Evolutionary conservation across 2,113 vertebrate genomes (phyloP).

Genomic region (Tetraodon nigroviridis): DNA sequence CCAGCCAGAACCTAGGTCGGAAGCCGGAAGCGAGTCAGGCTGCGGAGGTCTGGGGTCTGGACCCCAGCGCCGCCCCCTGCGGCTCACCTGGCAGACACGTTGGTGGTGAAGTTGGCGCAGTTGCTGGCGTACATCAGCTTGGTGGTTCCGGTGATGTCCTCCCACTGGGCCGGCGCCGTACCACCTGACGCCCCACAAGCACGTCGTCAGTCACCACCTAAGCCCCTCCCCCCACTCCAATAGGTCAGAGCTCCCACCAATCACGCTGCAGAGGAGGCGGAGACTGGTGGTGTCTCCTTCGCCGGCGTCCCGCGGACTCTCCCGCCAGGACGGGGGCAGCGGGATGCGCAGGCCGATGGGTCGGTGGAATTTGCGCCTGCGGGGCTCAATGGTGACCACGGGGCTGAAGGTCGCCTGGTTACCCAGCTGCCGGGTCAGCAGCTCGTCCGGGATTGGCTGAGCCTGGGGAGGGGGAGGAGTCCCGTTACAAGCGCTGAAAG

Average conservation of each 20-base stretch:
- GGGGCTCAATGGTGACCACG: slow-evolving; percentile 92
- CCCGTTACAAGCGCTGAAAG: background rate
- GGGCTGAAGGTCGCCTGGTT: slow-evolving; percentile 99
- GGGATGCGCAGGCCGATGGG: slow-evolving; percentile 93
- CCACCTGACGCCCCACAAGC: slow-evolving; percentile 76
- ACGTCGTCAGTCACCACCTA: slow-evolving; percentile 18
- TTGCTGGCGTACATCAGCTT: slow-evolving; percentile 90
- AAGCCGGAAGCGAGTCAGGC: background rate
- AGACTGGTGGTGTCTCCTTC: slow-evolving; percentile 96
- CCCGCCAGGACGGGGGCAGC: slow-evolving; percentile 92
- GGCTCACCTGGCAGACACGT: slow-evolving; percentile 93
- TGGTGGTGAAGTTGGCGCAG: slow-evolving; percentile 97
- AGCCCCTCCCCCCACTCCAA: background rate
- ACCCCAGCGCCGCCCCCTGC: background rate
- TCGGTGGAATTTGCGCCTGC: slow-evolving; percentile 94
- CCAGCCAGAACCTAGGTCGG: slow-evolving; percentile 88
- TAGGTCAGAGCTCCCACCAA: slow-evolving; percentile 73
- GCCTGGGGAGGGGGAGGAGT: slow-evolving; percentile 71
- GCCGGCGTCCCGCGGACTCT: slow-evolving; percentile 85
- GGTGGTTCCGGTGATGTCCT: slow-evolving; percentile 97
- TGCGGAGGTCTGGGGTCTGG: no score
- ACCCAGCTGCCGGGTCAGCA: slow-evolving; percentile 91
- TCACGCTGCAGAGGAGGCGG: slow-evolving; percentile 95
- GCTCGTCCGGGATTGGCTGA: slow-evolving; percentile 90
- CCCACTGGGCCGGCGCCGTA: slow-evolving; percentile 94